These are phyloP conservation scores for Auanema sp. DNA, from an alignment of 2,888 invertebrate genomes.

Conservation along the genomic window DNA sequence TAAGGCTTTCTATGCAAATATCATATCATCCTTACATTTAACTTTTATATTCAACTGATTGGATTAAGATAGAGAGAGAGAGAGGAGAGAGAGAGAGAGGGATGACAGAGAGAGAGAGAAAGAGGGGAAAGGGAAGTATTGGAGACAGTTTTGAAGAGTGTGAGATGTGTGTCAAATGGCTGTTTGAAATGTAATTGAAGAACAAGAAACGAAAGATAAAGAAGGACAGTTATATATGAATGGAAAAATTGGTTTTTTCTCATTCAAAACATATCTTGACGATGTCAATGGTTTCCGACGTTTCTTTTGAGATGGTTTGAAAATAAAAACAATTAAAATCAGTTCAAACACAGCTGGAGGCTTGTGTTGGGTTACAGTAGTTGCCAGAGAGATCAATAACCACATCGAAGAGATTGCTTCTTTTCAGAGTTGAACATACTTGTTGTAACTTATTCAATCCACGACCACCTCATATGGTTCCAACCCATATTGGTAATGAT, in stretches of 20 bases:
- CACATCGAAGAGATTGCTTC: not conserved
- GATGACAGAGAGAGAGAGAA: not conserved
- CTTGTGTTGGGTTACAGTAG: not conserved
- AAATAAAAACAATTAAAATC: not conserved
- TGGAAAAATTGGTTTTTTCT: not conserved
- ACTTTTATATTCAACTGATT: not conserved
- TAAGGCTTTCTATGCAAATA: no score
- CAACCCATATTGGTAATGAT: conserved; percentile 60
- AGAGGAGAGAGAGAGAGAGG: conserved; percentile 4
- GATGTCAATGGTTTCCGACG: no score
- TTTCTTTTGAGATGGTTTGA: no score
- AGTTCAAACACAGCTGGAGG: not conserved
- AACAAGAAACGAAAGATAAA: conserved; percentile 6
- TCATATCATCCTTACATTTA: no score
- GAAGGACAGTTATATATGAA: not conserved
- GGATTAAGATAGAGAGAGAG: not conserved
- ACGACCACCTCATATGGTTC: conserved; percentile 39
- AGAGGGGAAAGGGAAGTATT: not conserved
- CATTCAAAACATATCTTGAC: no score
- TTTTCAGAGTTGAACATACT: conserved; percentile 57
- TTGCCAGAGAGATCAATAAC: not conserved
- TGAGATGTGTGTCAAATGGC: not conserved
- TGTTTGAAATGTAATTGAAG: conserved; percentile 2
- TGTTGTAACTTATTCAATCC: conserved; percentile 57
- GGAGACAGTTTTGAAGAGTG: not conserved